Evolutionary conservation across 2,113 vertebrate genomes (phyloP), one percentile per base, ranked within the genome.

Genomic region (Channa argus): DNA sequence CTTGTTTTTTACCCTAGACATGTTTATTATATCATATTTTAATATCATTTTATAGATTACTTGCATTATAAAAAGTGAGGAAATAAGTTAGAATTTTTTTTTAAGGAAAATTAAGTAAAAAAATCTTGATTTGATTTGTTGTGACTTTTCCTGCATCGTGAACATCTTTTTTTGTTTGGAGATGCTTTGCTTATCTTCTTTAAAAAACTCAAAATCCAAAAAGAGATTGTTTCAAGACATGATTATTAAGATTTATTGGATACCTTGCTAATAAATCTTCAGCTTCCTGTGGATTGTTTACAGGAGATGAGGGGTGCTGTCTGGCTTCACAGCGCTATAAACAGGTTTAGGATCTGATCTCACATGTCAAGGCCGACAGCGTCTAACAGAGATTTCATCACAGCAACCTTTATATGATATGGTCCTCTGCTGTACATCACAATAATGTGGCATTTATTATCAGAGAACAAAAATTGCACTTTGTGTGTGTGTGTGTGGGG

Each of bases 391-490:
- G 82, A 84, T 85, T 82, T 75, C 80, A 85, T 87, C 77, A 80
- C 5, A 2, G 69, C 63, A 61, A 65, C 79, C 71, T 91, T 87
- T 90, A 85, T 69, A 60, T 62, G 86, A 60, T 33, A 65, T 8
- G 64, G 33, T 64, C 37, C 74, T 72, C 67, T 12, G 63, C 80
- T 67, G 45, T 91, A 77, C 81, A 86, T 90, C 89, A 92, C 77
- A 64, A 55, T 82, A 83, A 87, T 86, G 85, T 89, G 78, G 61
- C 86, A 77, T 91, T 88, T 91, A 87, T 87, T 77, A 80, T 79
- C 45, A 2, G 5, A 49, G 36, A 3, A 67, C 59, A 5, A 44
- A 83, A 81, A 82, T 76, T 43, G 61, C 56, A 24, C 7, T n/a
- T 0, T 44, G 13, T 49, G 52, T 68, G 37, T 81, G n/a, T 59